Evolutionary conservation across 2,888 invertebrate genomes (phyloP), one percentile per base, ranked within the genome.

Genomic region (Serrognathus titanus): DNA sequence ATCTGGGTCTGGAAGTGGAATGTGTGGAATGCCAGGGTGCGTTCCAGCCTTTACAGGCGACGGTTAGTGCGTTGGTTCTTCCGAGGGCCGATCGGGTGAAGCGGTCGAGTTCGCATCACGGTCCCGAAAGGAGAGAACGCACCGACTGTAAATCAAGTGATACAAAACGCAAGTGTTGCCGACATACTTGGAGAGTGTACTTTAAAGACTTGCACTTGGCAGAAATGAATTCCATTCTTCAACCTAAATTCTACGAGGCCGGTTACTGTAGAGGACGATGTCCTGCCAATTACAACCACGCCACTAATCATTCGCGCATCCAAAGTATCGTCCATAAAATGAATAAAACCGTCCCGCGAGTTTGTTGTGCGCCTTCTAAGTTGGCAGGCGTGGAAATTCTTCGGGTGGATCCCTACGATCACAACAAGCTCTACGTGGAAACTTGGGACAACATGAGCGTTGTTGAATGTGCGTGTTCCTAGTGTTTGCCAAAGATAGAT

Each of bases 361-460:
- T 86, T 0, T 89, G 88, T 68, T 89, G 89, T 73, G 85, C 87
- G 0, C 87, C 88, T 0, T 85, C 84, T 39, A 86, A 85, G 66
- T 79, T 89, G 47, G 80, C 82, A 36, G 82, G 84, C 55, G 75
- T 89, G 53, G 83, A 87, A 69, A 83, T 89, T 55, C 75, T 88
- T 36, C 83, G 87, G 68, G 81, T 85, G 41, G 85, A 86, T 69
- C 85, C 85, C 64, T 80, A 83, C 59, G 81, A 86, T 64, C 78
- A 79, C 24, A 81, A 80, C 37, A 84, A 83, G 69, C 75, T 88
- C 46, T 83, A 84, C 68, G 82, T 87, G 43, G 84, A 86, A 51
- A 83, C 82, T 53, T 87, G 87, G 87, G 83, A 84, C 66, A 84
- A 88, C 67, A 88, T 88, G 83, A 81, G 82, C 67, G 87, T 88